phyloP scores from a whole-genome alignment of 2,797 vertebrate genomes.

The Coilia nasus region DNA sequence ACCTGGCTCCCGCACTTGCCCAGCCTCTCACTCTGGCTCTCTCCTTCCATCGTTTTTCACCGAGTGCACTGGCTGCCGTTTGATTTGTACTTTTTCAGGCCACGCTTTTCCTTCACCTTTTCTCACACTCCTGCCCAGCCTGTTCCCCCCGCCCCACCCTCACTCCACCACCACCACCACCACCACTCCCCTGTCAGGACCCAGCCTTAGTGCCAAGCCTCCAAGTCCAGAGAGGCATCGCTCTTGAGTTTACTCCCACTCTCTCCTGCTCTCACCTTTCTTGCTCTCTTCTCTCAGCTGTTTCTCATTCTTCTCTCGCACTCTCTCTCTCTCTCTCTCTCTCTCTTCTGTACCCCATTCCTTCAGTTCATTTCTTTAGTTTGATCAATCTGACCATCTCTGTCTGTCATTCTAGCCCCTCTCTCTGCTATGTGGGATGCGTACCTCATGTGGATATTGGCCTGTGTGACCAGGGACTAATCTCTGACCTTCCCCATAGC shows the following conservation, averaged over 20 bases:
- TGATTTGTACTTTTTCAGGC: constrained; percentile 28
- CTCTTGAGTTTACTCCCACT: not conserved
- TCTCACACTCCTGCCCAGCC: not conserved
- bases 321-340: constrained; percentile 21
- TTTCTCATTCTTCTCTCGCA: not conserved
- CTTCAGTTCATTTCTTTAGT: not conserved
- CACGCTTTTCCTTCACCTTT: constrained; percentile 8
- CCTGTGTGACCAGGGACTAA: not conserved
- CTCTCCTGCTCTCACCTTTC: not conserved
- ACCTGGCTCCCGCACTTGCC: not conserved
- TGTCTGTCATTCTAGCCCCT: not conserved
- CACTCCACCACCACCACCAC: no score
- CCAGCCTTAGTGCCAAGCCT: not conserved
- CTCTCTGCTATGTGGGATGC: not conserved
- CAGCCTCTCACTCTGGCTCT: not conserved
- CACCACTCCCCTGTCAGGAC: not conserved
- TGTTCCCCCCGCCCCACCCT: not conserved
- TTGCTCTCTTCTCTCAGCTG: not conserved
- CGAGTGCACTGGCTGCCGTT: not conserved
- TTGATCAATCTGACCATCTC: not conserved
- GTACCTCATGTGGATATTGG: constrained; percentile 12
- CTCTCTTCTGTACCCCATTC: not conserved
- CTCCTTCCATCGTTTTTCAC: constrained; percentile 7
- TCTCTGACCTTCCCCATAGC: not conserved
- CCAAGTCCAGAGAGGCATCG: not conserved